Evolutionary conservation across 2,888 invertebrate species (phyloP), one percentile per base, ranked within the genome.

Genomic region (Helleia helle): DNA sequence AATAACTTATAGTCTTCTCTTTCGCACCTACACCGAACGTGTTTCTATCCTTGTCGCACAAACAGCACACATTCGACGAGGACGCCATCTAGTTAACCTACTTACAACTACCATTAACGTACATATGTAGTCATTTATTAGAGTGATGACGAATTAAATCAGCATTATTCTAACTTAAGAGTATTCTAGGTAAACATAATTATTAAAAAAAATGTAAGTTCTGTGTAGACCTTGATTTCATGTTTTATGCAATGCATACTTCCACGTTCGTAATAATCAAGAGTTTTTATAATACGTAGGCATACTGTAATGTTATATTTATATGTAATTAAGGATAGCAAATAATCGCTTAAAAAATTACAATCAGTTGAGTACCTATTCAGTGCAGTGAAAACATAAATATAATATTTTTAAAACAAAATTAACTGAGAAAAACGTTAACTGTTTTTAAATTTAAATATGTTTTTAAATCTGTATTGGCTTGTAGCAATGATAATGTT

Each of bases 81-180:
- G 62, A 54, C 73, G 79, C 80, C 83, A 83, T 81, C 83, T 83
- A 74, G 62, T 54, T 52, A 60, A 64, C 63, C 60, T 44, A 54
- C 47, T 52, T 58, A 53, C 46, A 64, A 76, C 67, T 69, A 62
- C 44, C 39, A 34, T 22, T 8, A 34, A 34, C 34, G 18, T 34
- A 34, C 34, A 18, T 34, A 34, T 27, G 18, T 22, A 40, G 39
- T 29, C 30, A 37, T 31, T 37, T 36, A 43, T 43, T 39, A 42
- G 29, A 36, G 36, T 36, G 40, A 37, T 43, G 40, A 40, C 43
- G 37, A 43, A 40, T 40, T 22, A 40, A 37, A 37, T 43, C 40
- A 40, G 40, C 34, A 34, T 12, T 18, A 22, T 22, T 34, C 12
- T 18, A 22, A 42, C 42, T 12, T 13, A 36, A n/a, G 24, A 36